Base-by-base conservation (phyloP, 2,888 invertebrate species). In the Morpho helenor region DNA sequence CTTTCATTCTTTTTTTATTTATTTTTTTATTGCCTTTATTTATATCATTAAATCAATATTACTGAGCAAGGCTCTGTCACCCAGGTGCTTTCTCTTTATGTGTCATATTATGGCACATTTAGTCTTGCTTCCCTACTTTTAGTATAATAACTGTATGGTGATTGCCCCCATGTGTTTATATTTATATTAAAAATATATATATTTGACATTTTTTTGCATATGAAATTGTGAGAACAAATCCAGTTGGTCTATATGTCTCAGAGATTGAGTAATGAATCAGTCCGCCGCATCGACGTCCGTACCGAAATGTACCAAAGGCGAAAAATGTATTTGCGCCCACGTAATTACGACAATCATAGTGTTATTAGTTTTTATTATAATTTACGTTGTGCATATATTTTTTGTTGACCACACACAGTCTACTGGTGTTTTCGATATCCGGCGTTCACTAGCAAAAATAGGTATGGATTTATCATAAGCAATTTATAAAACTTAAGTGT, bases 241-340 rank as follows among this genome's bases (percentile, higher is more conserved):
- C 39, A 58, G 61, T 52, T 9, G 54, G 61, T 22, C 43, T 42
- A 48, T 39, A 10, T 31, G 8, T n/a, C 7, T 48, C 47, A 42
- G 22, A 41, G 9, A 8, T 10, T 7, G 39, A 8, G 50, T 4
- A 47, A 57, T 57, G 57, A 47, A 16, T 8, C 46, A 42, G 39
- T 39, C 45, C 7, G 39, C n/a, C 9, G n/a, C 6, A 22, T 48
- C 10, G 7, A 52, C 10, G 44, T 39, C 52, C 8, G 2, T 8
- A 31, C 50, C 60, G 41, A 80, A 79, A 72, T 84, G 77, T 64
- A 86, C 86, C 40, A 78, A 70, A 68, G 87, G 87, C 6, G 87
- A 86, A 66, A 86, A 82, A 75, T 87, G 87, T 66, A 71, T 87
- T 10, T 81, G 77, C 49, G 54, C 63, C 0, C 86, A 85, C 63